Evolutionary conservation across 2,113 vertebrate genomes (phyloP).

Genomic region (Dasyurus viverrinus): DNA sequence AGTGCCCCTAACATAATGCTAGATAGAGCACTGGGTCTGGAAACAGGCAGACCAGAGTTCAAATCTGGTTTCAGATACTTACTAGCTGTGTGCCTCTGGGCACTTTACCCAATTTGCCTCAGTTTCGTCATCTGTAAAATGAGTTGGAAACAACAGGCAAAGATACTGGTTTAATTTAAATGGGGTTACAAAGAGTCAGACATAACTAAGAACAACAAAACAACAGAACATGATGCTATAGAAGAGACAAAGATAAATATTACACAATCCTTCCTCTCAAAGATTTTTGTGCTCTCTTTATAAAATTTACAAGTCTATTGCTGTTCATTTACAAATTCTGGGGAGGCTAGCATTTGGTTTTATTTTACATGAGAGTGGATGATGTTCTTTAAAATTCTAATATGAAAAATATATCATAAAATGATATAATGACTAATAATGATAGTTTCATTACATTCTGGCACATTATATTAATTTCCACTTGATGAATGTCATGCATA

Average conservation of each 20-base stretch:
- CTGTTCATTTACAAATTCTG: background rate
- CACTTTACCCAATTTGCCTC: background rate
- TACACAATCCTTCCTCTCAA: background rate
- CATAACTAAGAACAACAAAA: background rate
- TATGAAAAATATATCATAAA: constrained; percentile 52
- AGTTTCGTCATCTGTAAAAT: background rate
- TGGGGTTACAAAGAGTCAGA: background rate
- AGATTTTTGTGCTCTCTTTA: background rate
- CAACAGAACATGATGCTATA: background rate
- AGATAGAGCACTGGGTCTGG: background rate
- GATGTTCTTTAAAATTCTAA: constrained; percentile 55
- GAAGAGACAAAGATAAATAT: background rate
- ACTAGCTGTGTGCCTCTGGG: background rate
- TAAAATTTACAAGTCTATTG: background rate
- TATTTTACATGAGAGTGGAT: constrained; percentile 28
- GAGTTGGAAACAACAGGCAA: background rate
- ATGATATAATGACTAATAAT: constrained; percentile 60
- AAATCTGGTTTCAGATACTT: background rate
- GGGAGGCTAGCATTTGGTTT: background rate
- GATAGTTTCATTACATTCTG: constrained; percentile 58
- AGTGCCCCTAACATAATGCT: background rate
- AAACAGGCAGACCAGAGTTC: background rate
- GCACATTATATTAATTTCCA: constrained; percentile 62
- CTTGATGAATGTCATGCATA: constrained; percentile 53
- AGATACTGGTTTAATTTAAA: background rate